A percentile compares a stretch with the other conserved stretches of the same genome.
Conservation (phyloP, 2,888 invertebrate species). For the Microchrysa polita region DNA sequence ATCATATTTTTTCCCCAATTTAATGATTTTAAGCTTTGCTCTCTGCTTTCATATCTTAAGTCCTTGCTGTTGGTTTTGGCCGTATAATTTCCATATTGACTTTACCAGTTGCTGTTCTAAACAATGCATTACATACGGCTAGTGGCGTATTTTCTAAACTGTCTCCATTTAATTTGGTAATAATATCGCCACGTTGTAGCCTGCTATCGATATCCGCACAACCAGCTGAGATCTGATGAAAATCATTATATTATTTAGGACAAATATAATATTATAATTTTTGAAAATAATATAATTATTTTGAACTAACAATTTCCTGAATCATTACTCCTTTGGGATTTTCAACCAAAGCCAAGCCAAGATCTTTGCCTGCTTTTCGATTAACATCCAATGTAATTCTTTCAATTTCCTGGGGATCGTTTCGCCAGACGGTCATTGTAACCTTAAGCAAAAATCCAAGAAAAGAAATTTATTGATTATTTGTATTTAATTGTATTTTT, state of each 20-base stretch:
- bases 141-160: slow-evolving; percentile 79
- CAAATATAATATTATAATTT: background rate
- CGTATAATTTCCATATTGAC: slow-evolving; percentile 85
- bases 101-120: slow-evolving; percentile 87
- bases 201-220: slow-evolving; percentile 88
- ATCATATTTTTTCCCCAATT: no score
- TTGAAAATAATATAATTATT: background rate
- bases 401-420: slow-evolving; percentile 78
- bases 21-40: no score
- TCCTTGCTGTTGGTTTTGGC: slow-evolving; percentile 71
- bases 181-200: slow-evolving; percentile 90
- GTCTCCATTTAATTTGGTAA: slow-evolving; percentile 88
- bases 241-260: background rate
- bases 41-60: slow-evolving; percentile 18
- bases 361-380: slow-evolving; percentile 87
- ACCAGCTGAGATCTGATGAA: slow-evolving; percentile 71
- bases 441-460: slow-evolving; percentile 68
- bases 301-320: slow-evolving; percentile 83
- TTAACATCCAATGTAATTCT: slow-evolving; percentile 84
- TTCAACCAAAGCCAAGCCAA: slow-evolving; percentile 87
- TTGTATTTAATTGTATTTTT: background rate
- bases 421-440: slow-evolving; percentile 83
- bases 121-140: slow-evolving; percentile 86
- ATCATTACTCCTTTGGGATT: slow-evolving; percentile 88
- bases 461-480: background rate